Percentiles rank a stretch among this genome's conserved stretches.
Evolutionary conservation across 2,888 invertebrate genomes (phyloP).

Genomic region (Volucella zonaria): DNA sequence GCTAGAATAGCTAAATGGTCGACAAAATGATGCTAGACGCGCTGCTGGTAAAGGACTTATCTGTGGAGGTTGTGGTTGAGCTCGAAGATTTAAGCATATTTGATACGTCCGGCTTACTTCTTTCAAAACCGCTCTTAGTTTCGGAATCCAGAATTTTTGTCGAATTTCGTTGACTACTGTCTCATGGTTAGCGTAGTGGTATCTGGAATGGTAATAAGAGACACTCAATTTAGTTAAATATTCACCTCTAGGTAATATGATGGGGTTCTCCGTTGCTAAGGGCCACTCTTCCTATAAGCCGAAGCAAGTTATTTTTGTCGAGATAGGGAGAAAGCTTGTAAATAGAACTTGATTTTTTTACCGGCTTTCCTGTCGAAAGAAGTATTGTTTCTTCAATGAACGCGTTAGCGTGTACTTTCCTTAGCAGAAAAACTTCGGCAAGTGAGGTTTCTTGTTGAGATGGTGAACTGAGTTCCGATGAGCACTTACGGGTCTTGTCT

Average conservation of each 20-base stretch:
- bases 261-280: too few species aligned
- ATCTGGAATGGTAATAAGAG: neutral
- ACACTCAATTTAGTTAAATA: neutral
- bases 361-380: too few species aligned
- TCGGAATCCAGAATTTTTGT: slow-evolving; percentile 1
- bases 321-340: too few species aligned
- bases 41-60: too few species aligned
- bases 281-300: too few species aligned
- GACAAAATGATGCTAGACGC: too few species aligned
- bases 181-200: neutral
- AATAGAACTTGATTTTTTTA: too few species aligned
- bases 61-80: too few species aligned
- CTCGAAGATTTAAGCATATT: too few species aligned
- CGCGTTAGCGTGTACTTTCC: neutral
- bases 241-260: neutral
- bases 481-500: neutral
- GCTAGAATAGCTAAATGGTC: too few species aligned
- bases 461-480: slow-evolving; percentile 7
- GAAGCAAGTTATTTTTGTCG: too few species aligned
- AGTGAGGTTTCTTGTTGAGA: slow-evolving; percentile 1
- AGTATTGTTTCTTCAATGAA: too few species aligned
- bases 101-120: neutral
- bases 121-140: neutral
- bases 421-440: slow-evolving; percentile 4
- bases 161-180: slow-evolving; percentile 9